A percentile compares a stretch with the other conserved stretches of the same genome.
Conservation (phyloP, 2,797 vertebrate genomes). For the Hyperoplus immaculatus region DNA sequence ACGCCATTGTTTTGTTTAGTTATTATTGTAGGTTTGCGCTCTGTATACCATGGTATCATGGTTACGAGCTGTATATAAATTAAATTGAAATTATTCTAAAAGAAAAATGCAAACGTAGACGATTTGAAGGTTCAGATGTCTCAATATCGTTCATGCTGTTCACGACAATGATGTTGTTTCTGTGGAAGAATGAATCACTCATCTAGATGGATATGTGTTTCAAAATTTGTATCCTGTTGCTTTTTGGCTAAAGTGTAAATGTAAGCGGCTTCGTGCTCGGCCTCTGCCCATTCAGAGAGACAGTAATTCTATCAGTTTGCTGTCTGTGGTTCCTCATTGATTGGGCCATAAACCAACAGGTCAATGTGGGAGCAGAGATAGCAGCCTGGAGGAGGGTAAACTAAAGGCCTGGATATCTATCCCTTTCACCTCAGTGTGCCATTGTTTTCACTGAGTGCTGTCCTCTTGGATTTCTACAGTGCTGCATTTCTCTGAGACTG, state of each 20-base stretch:
- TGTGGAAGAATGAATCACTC: background rate
- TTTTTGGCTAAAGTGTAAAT: slow-evolving; percentile 19
- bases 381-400: background rate
- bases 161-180: background rate
- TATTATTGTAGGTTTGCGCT: too few species aligned
- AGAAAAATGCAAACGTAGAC: background rate
- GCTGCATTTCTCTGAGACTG: too few species aligned
- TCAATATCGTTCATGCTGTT: background rate
- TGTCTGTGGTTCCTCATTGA: background rate
- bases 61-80: too few species aligned
- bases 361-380: slow-evolving; percentile 10
- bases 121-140: background rate
- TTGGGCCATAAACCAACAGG: background rate
- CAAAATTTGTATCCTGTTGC: background rate
- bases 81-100: background rate
- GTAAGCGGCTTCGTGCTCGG: background rate
- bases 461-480: too few species aligned
- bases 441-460: too few species aligned
- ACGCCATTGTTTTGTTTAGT: too few species aligned
- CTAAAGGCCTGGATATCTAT: background rate
- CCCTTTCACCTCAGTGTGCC: background rate
- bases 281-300: background rate
- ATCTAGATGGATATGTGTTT: background rate
- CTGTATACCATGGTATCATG: too few species aligned
- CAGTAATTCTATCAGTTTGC: background rate